Evolutionary conservation across 2,797 vertebrate genomes (phyloP).

Genomic region (Poecilia gillii): DNA sequence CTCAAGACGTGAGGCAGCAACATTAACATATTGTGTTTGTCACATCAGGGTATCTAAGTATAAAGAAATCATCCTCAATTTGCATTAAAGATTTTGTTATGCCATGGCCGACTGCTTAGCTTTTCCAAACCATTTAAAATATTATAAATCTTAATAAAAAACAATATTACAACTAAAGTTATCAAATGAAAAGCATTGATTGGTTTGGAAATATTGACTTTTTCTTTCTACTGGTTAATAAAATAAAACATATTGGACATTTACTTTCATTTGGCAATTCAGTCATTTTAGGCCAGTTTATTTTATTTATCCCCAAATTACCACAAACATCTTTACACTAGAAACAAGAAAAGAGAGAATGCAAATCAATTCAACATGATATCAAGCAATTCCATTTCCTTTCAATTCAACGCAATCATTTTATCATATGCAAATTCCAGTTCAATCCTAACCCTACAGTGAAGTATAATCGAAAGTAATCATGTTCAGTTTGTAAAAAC

Average conservation of each 20-base stretch:
- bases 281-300: not conserved
- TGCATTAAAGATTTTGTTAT: not conserved
- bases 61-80: not conserved
- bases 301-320: not conserved
- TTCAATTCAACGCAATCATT: not conserved
- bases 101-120: not conserved
- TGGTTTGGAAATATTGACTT: not conserved
- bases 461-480: not conserved
- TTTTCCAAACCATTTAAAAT: not conserved
- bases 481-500: not conserved
- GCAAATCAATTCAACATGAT: not conserved
- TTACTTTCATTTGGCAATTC: not conserved
- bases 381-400: not conserved
- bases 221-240: not conserved
- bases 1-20: not conserved
- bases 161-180: not conserved
- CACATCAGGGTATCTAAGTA: not conserved
- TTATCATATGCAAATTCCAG: not conserved
- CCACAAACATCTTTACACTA: not conserved
- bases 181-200: not conserved
- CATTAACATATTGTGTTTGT: not conserved
- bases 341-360: not conserved
- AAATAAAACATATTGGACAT: not conserved
- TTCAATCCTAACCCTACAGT: not conserved
- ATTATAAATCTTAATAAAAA: not conserved